Base-by-base conservation (phyloP, 2,113 vertebrate species). In the Morone chrysops region DNA sequence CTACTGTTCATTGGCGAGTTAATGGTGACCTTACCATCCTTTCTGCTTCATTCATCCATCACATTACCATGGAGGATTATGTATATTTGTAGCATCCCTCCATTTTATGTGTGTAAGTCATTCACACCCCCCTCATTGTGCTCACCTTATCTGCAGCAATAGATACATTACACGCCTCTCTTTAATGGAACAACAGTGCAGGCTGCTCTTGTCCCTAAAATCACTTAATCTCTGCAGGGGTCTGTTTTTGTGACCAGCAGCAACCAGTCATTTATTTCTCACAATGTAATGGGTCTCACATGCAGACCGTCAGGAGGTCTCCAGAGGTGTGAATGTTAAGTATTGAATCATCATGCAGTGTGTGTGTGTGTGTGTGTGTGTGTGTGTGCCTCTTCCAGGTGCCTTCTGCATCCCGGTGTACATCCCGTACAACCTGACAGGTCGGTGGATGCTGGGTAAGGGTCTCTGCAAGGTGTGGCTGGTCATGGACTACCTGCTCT, bases 381-480 rank as follows among this genome's bases (percentile, higher is more conserved):
- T 61, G 38, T 73, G 22, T 68, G 53, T 77, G 14, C 25, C 2
- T 75, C 70, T 82, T 92, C 8, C 85, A 99, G 97, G 97, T 86
- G 89, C 36, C 0, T 96, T 98, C 90, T 96, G 96, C 62, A 97
- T 97, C 81, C 97, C 97, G 0, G 6, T 97, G 60, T 98, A 97
- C 91, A 96, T 98, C 83, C 96, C 96, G 43, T 96, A 97, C 51
- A 94, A 92, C 88, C 77, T 93, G 67, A 93, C 96, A 8, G 95
- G 95, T 53, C 76, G 48, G 0, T 97, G 96, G 97, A 88, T 94
- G 78, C 94, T 97, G 81, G 96, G 96, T 75, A 96, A 91, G 40
- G 85, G 85, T 6, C 57, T 97, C 17, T 99, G 97, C 92, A 95
- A 94, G 82, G 89, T 97, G 90, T 98, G 97, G 97, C 95, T 98